A percentile compares a stretch with the other conserved stretches of the same genome.
phyloP scores from a whole-genome alignment of 2,113 vertebrate species.

The Oreotrochilus melanogaster region DNA sequence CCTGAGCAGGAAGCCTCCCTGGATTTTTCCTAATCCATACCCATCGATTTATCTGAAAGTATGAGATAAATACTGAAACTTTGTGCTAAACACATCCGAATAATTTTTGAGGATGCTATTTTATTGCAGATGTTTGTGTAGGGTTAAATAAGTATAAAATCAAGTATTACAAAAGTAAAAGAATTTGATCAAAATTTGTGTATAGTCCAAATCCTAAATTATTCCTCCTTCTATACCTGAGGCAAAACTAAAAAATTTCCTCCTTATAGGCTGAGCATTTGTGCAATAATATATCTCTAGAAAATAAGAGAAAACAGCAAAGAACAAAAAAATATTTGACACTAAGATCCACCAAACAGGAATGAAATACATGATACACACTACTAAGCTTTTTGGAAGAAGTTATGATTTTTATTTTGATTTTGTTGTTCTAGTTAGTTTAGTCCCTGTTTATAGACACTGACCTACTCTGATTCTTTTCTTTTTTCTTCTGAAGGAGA shows the following conservation, averaged over 20 bases:
- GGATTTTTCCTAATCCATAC: not conserved
- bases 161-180: not conserved
- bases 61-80: not conserved
- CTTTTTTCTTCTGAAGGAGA: conserved; percentile 32
- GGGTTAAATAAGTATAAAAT: not conserved
- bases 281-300: not conserved
- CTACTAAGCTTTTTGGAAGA: not conserved
- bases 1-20: not conserved
- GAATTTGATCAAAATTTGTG: not conserved
- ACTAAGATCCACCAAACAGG: not conserved
- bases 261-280: not conserved
- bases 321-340: not conserved
- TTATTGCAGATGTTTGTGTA: not conserved
- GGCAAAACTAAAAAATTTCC: not conserved
- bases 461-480: not conserved
- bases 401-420: not conserved
- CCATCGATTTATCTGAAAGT: not conserved
- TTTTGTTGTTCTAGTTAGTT: conserved; percentile 32
- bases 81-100: not conserved
- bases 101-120: not conserved
- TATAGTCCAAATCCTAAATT: not conserved
- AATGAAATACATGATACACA: not conserved
- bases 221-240: not conserved
- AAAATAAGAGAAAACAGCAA: not conserved
- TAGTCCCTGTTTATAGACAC: not conserved